Percentiles rank a stretch among this genome's conserved stretches.
Conservation (phyloP, 1,140 invertebrate genomes). For the Lordiphosa collinella region DNA sequence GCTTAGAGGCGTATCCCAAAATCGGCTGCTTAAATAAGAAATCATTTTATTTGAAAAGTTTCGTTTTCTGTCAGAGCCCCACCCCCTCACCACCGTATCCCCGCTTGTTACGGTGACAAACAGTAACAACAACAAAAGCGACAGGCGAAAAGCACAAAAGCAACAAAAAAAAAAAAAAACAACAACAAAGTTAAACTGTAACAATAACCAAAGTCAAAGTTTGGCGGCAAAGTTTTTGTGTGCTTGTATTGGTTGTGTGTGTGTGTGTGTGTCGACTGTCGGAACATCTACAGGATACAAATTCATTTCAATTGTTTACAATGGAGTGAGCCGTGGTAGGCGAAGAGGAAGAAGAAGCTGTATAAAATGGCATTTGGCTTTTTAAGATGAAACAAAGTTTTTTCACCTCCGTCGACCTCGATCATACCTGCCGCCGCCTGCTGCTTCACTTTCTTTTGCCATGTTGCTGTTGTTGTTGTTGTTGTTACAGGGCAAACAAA, state of each 20-base stretch:
- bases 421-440: conserved; percentile 59
- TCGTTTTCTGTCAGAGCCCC: conserved; percentile 12
- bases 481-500: conserved; percentile 30
- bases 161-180: too few relatives aligned
- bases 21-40: conserved; percentile 69
- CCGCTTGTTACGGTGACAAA: neutral
- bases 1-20: conserved; percentile 22
- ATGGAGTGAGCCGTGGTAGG: conserved; percentile 5
- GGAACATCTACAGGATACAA: conserved; percentile 61
- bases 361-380: conserved; percentile 44
- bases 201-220: conserved; percentile 77
- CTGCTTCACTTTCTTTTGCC: conserved; percentile 46
- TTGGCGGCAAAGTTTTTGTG: conserved; percentile 70
- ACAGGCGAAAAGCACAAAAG: conserved; percentile 11
- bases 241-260: conserved; percentile 25
- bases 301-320: conserved; percentile 72
- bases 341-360: conserved; percentile 28
- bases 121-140: conserved; percentile 13
- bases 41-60: conserved; percentile 74
- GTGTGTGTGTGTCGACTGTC: conserved; percentile 14
- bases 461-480: conserved; percentile 15
- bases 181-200: conserved; percentile 73
- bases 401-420: conserved; percentile 14
- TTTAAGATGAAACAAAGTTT: conserved; percentile 54
- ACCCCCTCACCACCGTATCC: neutral